These are phyloP conservation scores for Pelmatolapia mariae DNA, from an alignment of 2,113 vertebrate species.

Conservation along the genomic window DNA sequence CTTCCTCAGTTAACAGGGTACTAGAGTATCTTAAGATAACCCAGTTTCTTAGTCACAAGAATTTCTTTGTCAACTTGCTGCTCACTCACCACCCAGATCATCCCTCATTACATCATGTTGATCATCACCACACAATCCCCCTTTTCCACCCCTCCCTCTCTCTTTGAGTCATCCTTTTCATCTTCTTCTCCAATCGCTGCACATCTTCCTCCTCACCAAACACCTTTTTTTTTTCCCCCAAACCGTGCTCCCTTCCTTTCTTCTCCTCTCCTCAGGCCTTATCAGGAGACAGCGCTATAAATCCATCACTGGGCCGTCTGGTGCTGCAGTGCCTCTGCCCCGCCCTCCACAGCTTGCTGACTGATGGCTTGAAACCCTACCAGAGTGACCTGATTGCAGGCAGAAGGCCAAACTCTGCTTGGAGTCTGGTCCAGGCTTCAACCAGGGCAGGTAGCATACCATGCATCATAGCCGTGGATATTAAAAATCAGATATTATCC, in stretches of 20 bases:
- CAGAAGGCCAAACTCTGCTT: conserved; percentile 84
- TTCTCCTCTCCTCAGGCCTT: conserved; percentile 75
- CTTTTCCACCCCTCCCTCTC: neutral
- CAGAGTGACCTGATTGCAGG: conserved; percentile 93
- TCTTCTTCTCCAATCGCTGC: neutral
- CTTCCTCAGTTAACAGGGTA: conserved; percentile 61
- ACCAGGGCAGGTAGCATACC: conserved; percentile 77
- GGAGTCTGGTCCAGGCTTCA: conserved; percentile 89
- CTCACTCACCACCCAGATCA: neutral
- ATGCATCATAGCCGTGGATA: neutral
- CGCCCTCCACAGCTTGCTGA: conserved; percentile 81
- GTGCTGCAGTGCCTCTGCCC: conserved; percentile 90
- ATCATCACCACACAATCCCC: neutral
- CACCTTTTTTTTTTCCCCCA: neutral
- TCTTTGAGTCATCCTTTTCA: conserved; percentile 6
- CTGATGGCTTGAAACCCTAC: conserved; percentile 88
- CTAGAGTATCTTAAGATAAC: conserved; percentile 43
- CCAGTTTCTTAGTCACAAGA: neutral
- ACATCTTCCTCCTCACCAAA: neutral
- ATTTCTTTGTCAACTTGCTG: conserved; percentile 26
- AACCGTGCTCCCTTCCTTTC: neutral
- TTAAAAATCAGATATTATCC: neutral
- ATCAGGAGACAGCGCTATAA: conserved; percentile 89
- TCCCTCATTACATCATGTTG: neutral
- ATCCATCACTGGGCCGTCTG: conserved; percentile 86